Evolutionary conservation across 1,140 invertebrate species (phyloP).

Genomic region (Lepidurus apus): DNA sequence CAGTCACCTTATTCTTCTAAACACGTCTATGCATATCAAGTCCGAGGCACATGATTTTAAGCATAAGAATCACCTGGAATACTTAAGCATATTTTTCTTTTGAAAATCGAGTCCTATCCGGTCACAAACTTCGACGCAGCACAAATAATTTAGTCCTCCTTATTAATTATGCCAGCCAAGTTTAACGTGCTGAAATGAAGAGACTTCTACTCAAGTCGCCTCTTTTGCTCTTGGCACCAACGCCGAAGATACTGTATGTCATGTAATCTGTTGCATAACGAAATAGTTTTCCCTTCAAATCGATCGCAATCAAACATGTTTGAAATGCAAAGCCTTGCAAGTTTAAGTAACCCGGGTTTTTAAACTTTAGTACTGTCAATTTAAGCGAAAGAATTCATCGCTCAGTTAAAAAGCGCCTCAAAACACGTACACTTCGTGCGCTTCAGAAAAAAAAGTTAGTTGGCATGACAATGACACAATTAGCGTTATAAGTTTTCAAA

Average conservation of each 20-base stretch:
- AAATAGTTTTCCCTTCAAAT: neutral
- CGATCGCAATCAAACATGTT: too few relatives aligned
- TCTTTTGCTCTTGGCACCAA: too few relatives aligned
- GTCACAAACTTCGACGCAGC: neutral
- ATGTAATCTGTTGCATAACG: neutral
- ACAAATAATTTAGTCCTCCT: neutral
- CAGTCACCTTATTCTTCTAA: neutral
- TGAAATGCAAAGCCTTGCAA: neutral
- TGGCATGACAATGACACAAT: neutral
- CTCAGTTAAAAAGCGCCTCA: neutral
- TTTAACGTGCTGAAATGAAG: too few relatives aligned
- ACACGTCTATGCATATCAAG: slow-evolving; percentile 8
- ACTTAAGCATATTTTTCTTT: neutral
- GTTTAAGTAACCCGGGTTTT: neutral
- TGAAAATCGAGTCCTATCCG: neutral
- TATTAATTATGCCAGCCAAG: neutral
- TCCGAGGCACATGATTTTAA: neutral
- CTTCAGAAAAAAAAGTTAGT: neutral
- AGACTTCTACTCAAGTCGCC: too few relatives aligned
- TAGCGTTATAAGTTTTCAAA: neutral
- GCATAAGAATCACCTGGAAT: too few relatives aligned
- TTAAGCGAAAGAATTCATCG: neutral
- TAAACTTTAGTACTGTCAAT: neutral
- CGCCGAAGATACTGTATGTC: too few relatives aligned
- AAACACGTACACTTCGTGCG: neutral